phyloP scores from a whole-genome alignment of 2,888 invertebrate genomes.

The Chydorus sphaericus region DNA sequence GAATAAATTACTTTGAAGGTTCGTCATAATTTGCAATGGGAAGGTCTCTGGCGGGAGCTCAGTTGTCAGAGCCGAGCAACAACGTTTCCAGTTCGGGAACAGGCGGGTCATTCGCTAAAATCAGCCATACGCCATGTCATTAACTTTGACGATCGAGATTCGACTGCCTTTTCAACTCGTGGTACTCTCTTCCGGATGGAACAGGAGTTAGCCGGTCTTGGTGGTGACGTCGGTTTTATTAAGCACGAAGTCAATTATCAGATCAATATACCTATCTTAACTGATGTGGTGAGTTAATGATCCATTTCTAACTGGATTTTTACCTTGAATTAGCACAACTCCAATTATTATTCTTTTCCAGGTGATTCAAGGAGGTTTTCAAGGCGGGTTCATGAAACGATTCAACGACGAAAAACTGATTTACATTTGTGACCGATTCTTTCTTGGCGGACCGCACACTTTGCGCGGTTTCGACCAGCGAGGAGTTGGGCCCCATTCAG shows the following conservation, averaged over 20 bases:
- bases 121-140: slow-evolving; percentile 69
- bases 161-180: slow-evolving; percentile 56
- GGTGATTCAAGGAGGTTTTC: slow-evolving; percentile 55
- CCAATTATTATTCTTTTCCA: slow-evolving; percentile 27
- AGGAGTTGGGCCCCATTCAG: slow-evolving; percentile 72
- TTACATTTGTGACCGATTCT: slow-evolving; percentile 57
- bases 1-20: slow-evolving; percentile 35
- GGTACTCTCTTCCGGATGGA: slow-evolving; percentile 56
- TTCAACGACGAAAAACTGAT: slow-evolving; percentile 44
- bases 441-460: slow-evolving; percentile 76
- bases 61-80: slow-evolving; percentile 52
- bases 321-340: too few species aligned
- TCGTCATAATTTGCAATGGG: slow-evolving; percentile 75
- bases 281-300: slow-evolving; percentile 38
- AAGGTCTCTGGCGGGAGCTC: slow-evolving; percentile 67
- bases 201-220: slow-evolving; percentile 74
- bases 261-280: slow-evolving; percentile 46
- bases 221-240: slow-evolving; percentile 80
- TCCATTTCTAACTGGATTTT: too few species aligned
- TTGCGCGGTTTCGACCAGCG: slow-evolving; percentile 74
- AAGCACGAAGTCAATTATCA: slow-evolving; percentile 65
- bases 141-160: slow-evolving; percentile 63
- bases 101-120: slow-evolving; percentile 77
- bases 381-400: slow-evolving; percentile 46
- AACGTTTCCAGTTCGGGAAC: slow-evolving; percentile 74